Evolutionary conservation across 2,888 invertebrate genomes (phyloP).

Genomic region (Bruchidius siliquastri): DNA sequence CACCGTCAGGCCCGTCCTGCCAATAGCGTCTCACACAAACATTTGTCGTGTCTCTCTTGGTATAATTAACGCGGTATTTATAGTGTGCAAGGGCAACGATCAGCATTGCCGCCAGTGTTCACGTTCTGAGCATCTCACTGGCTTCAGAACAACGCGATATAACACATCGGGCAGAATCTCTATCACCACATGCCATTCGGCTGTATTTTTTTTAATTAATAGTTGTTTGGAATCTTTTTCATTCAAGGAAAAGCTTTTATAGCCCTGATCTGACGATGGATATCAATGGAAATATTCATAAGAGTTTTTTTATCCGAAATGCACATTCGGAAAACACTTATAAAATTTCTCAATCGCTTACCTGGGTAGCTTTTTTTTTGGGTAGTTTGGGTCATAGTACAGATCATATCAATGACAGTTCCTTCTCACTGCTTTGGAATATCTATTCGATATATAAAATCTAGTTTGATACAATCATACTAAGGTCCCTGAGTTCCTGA

Average conservation of each 20-base stretch:
- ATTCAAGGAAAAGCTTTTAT: neutral
- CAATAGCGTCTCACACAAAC: conserved; percentile 44
- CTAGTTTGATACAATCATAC: too few relatives aligned
- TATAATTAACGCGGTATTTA: conserved; percentile 49
- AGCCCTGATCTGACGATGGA: too few relatives aligned
- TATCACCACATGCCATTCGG: neutral
- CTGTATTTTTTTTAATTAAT: neutral
- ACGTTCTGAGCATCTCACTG: neutral
- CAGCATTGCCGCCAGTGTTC: conserved; percentile 14
- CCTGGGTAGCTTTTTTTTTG: too few relatives aligned
- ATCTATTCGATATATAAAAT: too few relatives aligned
- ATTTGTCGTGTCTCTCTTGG: conserved; percentile 40
- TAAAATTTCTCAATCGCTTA: too few relatives aligned
- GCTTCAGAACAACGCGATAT: neutral
- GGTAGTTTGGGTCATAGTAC: too few relatives aligned
- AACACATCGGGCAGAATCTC: neutral
- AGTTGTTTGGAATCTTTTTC: neutral
- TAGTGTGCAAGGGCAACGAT: conserved; percentile 47
- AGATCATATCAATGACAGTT: too few relatives aligned
- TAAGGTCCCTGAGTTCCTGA: too few relatives aligned
- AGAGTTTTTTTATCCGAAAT: too few relatives aligned
- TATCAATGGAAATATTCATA: too few relatives aligned
- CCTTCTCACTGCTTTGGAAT: too few relatives aligned
- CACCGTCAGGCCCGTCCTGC: conserved; percentile 31
- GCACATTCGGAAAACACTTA: too few relatives aligned